Percentiles rank a stretch among this genome's conserved stretches.
Evolutionary conservation across 1,140 invertebrate species (phyloP).

Genomic region (Stegodyphus dumicola): DNA sequence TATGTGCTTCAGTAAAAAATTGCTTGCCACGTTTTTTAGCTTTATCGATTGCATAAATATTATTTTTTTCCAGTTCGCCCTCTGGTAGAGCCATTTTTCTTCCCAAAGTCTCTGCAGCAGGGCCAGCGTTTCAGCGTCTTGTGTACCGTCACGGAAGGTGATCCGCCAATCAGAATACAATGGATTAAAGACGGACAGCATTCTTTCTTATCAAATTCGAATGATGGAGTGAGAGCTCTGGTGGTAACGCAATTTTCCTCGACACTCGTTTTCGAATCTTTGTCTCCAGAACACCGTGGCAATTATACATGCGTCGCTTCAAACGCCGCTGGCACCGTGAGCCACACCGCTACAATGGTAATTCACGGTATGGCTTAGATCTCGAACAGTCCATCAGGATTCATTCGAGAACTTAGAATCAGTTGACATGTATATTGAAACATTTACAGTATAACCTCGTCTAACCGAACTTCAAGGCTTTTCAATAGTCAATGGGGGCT

Average conservation of each 20-base stretch:
- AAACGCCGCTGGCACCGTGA: slow-evolving; percentile 75
- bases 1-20: too few relatives aligned
- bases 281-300: slow-evolving; percentile 74
- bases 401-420: too few relatives aligned
- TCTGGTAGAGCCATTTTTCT: slow-evolving; percentile 68
- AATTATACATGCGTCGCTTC: slow-evolving; percentile 79
- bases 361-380: slow-evolving; percentile 73
- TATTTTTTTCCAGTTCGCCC: slow-evolving; percentile 62
- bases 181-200: slow-evolving; percentile 67
- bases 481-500: too few relatives aligned
- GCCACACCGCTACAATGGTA: slow-evolving; percentile 74
- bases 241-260: slow-evolving; percentile 63
- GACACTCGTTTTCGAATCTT: slow-evolving; percentile 63
- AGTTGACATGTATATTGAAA: too few relatives aligned
- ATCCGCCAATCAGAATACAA: slow-evolving; percentile 73
- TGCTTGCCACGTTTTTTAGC: too few relatives aligned
- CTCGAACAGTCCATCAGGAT: neutral
- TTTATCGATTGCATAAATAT: neutral
- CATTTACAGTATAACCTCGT: too few relatives aligned
- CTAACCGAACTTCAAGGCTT: too few relatives aligned
- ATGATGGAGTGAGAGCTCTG: slow-evolving; percentile 36
- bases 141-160: slow-evolving; percentile 85
- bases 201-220: neutral
- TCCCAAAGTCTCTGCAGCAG: slow-evolving; percentile 80
- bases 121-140: slow-evolving; percentile 86